These are phyloP conservation scores for Drosophila dunni DNA, from an alignment of 1,140 invertebrate species.

Conservation along the genomic window DNA sequence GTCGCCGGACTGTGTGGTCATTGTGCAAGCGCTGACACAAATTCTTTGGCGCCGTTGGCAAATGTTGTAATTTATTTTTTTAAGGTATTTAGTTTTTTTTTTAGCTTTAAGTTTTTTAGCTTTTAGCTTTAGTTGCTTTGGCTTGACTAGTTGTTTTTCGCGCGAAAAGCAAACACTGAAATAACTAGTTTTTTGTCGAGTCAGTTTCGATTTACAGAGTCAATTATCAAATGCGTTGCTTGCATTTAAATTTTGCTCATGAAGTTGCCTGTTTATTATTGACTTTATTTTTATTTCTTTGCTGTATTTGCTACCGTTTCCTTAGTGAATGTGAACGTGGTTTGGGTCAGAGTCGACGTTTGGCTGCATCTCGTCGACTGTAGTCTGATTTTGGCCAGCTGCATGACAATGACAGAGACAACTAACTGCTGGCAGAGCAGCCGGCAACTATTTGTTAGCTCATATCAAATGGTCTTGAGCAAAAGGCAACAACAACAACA, in stretches of 20 bases:
- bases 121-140: slow-evolving; percentile 28
- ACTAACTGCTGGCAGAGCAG: slow-evolving; percentile 11
- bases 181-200: slow-evolving; percentile 31
- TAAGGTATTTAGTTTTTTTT: slow-evolving; percentile 47
- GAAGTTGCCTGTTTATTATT: background rate
- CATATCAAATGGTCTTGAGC: slow-evolving; percentile 23
- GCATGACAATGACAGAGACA: slow-evolving; percentile 32
- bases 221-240: slow-evolving; percentile 38
- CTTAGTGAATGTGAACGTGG: slow-evolving; percentile 41
- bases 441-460: slow-evolving; percentile 28
- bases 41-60: slow-evolving; percentile 63
- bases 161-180: slow-evolving; percentile 35
- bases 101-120: slow-evolving; percentile 28
- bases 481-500: slow-evolving; percentile 7
- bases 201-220: slow-evolving; percentile 17
- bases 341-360: slow-evolving; percentile 10
- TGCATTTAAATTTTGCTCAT: slow-evolving; percentile 41
- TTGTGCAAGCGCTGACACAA: slow-evolving; percentile 76
- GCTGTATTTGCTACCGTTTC: slow-evolving; percentile 32
- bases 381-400: slow-evolving; percentile 9
- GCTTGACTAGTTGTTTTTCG: slow-evolving; percentile 26
- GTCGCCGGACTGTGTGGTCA: slow-evolving; percentile 23
- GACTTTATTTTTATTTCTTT: background rate
- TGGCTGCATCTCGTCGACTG: background rate
- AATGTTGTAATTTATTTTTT: slow-evolving; percentile 42